phyloP scores from a whole-genome alignment of 2,888 invertebrate genomes.

The Netelia inedita region DNA sequence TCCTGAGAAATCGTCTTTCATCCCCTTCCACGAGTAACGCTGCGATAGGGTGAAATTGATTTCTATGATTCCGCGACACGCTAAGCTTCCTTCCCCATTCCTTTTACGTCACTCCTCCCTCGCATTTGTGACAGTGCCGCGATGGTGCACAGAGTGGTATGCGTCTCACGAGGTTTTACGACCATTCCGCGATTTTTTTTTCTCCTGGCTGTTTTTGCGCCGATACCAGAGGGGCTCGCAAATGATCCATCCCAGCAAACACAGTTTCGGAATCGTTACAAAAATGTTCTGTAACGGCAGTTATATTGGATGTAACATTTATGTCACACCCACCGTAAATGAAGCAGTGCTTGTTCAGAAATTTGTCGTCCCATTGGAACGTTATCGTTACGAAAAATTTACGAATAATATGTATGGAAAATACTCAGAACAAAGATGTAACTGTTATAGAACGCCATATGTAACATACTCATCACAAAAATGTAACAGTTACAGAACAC shows the following conservation, averaged over 20 bases:
- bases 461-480: too few relatives aligned
- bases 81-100: conserved; percentile 40
- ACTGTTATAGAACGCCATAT: neutral
- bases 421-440: neutral
- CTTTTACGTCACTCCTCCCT: conserved; percentile 7
- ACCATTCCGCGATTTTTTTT: conserved; percentile 40
- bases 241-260: neutral
- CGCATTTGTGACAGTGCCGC: conserved; percentile 14
- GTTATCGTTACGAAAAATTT: neutral
- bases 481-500: too few relatives aligned
- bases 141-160: conserved; percentile 23
- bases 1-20: conserved; percentile 59
- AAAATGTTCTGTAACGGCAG: neutral
- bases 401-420: neutral
- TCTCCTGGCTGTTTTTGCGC: conserved; percentile 1
- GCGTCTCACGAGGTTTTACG: conserved; percentile 68
- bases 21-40: conserved; percentile 23
- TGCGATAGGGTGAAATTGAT: conserved; percentile 66
- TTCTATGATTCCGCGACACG: conserved; percentile 67
- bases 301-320: neutral
- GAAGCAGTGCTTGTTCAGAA: neutral
- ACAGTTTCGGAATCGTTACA: neutral
- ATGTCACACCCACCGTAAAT: neutral
- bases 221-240: too few relatives aligned
- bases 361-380: neutral